Conservation (phyloP, 2,888 invertebrate genomes). For the Arge pagana region DNA sequence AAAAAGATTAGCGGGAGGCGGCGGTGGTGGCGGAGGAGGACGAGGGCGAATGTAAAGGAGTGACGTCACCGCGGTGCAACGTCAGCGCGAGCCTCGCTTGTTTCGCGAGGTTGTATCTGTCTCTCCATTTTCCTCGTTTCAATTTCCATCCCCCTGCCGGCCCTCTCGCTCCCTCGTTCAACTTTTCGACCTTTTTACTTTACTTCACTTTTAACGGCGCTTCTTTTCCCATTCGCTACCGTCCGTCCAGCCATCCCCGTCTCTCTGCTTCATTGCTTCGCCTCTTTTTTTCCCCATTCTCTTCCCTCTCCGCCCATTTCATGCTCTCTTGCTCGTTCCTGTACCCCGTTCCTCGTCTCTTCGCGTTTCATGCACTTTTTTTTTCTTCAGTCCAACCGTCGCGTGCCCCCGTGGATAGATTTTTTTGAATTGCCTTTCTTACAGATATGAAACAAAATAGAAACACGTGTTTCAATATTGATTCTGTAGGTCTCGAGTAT, state of each 20-base stretch:
- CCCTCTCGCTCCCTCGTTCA: background rate
- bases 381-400: too few relatives aligned
- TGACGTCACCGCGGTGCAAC: constrained; percentile 3
- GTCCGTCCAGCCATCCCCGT: constrained; percentile 30
- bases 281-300: constrained; percentile 8
- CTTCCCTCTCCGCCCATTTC: background rate
- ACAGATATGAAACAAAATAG: too few relatives aligned
- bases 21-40: too few relatives aligned
- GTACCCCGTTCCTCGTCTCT: constrained; percentile 1
- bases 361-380: background rate
- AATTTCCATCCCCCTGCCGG: constrained; percentile 14
- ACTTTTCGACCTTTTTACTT: background rate
- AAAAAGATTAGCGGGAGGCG: too few relatives aligned
- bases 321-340: background rate
- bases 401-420: too few relatives aligned
- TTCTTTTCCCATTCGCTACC: constrained; percentile 21
- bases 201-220: constrained; percentile 3
- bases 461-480: too few relatives aligned
- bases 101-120: too few relatives aligned
- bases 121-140: background rate
- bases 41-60: too few relatives aligned
- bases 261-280: constrained; percentile 24
- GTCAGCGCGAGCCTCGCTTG: constrained; percentile 31
- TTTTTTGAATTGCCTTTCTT: too few relatives aligned
- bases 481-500: too few relatives aligned